phyloP scores from a whole-genome alignment of 2,113 vertebrate species.

The Coptodon bakossiorum region DNA sequence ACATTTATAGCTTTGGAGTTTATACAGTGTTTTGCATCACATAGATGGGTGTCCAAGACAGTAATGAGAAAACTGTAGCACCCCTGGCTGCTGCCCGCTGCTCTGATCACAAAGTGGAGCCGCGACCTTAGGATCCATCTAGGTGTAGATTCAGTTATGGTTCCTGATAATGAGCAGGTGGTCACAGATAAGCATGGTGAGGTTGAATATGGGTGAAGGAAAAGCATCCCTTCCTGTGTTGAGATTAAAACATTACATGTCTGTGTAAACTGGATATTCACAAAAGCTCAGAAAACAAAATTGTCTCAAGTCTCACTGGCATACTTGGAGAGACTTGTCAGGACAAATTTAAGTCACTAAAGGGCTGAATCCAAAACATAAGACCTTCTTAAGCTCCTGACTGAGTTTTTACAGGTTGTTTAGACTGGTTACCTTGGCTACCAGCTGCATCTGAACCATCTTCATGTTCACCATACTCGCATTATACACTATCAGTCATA shows the following conservation, averaged over 20 bases:
- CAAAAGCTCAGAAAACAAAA: neutral
- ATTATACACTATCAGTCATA: neutral
- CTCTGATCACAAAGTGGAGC: neutral
- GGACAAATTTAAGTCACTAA: neutral
- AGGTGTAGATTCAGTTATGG: neutral
- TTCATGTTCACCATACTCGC: neutral
- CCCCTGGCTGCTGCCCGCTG: neutral
- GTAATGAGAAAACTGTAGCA: conserved; percentile 42
- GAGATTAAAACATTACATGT: neutral
- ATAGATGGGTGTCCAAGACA: conserved; percentile 27
- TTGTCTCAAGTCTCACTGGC: neutral
- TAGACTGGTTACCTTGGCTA: neutral
- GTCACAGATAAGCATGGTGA: neutral
- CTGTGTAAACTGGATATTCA: neutral
- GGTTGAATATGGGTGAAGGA: neutral
- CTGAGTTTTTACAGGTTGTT: neutral
- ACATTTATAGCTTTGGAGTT: neutral
- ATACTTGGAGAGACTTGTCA: neutral
- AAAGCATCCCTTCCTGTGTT: neutral
- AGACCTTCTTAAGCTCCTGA: neutral
- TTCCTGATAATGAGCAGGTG: neutral
- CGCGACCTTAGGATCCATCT: neutral
- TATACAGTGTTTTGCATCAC: conserved; percentile 25
- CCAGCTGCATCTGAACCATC: neutral
- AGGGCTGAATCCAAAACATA: neutral